phyloP scores from a whole-genome alignment of 2,888 invertebrate species.

The Rhabditoides inermis region DNA sequence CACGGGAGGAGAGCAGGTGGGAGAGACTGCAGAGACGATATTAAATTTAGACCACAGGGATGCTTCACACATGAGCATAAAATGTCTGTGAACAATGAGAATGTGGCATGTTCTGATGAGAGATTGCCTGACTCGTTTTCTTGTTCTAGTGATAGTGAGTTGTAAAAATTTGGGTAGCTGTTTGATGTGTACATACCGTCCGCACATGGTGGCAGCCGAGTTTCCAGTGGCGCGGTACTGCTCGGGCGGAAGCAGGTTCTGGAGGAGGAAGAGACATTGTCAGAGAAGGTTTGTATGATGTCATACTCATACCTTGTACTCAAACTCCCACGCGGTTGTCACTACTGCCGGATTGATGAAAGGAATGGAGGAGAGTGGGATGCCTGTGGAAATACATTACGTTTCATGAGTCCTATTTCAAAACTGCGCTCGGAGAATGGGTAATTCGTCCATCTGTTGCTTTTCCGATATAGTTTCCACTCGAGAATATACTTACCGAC shows the following conservation, averaged over 20 bases:
- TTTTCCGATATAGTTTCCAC: too few relatives aligned
- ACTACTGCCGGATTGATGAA: constrained; percentile 17
- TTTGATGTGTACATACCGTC: constrained; percentile 12
- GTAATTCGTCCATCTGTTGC: too few relatives aligned
- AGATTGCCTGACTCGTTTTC: too few relatives aligned
- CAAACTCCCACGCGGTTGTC: constrained; percentile 26
- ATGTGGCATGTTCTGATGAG: too few relatives aligned
- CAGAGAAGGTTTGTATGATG: too few relatives aligned
- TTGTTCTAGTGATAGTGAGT: background rate
- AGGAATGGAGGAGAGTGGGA: constrained; percentile 16
- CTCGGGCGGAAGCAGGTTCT: constrained; percentile 23
- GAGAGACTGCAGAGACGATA: constrained; percentile 64
- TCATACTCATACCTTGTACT: too few relatives aligned
- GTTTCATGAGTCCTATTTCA: too few relatives aligned
- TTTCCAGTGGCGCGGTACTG: constrained; percentile 31
- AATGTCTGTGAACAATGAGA: background rate
- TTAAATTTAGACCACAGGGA: background rate
- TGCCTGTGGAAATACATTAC: too few relatives aligned
- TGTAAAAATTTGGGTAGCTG: background rate
- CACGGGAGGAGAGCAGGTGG: constrained; percentile 82
- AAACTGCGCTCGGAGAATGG: too few relatives aligned
- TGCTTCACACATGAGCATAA: background rate
- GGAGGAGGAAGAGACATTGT: too few relatives aligned
- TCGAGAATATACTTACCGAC: too few relatives aligned
- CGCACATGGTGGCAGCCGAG: constrained; percentile 24